Conservation (phyloP, 2,797 vertebrate species). For the Mus spretus region DNA sequence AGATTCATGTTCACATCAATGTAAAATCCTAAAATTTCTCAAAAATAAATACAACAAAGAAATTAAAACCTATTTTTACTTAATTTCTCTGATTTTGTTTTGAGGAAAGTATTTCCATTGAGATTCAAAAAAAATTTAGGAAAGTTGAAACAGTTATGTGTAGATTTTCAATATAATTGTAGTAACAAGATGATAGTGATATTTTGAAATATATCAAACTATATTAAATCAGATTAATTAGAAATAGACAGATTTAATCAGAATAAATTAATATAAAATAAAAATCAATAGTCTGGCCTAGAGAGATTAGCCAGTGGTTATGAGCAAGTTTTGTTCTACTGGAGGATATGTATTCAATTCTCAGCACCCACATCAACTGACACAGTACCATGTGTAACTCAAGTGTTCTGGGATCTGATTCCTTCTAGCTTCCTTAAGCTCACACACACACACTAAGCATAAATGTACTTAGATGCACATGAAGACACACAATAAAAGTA, state of each 20-base stretch:
- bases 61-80: neutral
- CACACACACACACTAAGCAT: neutral
- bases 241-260: neutral
- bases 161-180: neutral
- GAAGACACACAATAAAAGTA: neutral
- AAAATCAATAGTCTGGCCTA: neutral
- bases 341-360: neutral
- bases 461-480: neutral
- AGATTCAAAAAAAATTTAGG: neutral
- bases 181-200: neutral
- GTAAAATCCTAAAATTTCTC: neutral
- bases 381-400: no score
- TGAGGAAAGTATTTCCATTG: neutral
- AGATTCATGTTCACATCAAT: neutral
- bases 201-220: neutral
- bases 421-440: neutral
- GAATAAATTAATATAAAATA: neutral
- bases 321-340: neutral
- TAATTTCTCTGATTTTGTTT: neutral
- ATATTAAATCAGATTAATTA: neutral
- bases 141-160: neutral
- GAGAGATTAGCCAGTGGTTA: neutral
- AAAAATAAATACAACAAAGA: neutral
- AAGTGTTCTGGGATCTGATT: neutral
- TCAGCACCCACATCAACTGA: neutral